Evolutionary conservation across 2,113 vertebrate species (phyloP).

Genomic region (Sterrhoptilus dennistouni): DNA sequence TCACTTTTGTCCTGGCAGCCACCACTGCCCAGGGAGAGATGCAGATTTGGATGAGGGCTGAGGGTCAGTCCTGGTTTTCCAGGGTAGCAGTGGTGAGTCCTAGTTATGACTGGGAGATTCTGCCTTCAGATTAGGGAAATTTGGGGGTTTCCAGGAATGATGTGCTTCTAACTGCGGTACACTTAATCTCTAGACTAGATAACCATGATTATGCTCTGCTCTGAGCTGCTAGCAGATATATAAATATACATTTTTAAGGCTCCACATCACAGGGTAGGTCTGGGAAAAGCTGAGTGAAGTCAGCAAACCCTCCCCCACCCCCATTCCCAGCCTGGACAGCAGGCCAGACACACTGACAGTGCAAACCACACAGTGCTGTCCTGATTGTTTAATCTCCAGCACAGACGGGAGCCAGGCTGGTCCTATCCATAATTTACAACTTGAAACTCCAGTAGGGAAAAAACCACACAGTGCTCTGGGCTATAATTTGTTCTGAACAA

Average conservation of each 20-base stretch:
- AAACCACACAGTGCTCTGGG: neutral
- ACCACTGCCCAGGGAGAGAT: neutral
- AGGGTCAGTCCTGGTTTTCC: neutral
- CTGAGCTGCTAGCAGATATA: neutral
- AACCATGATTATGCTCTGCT: neutral
- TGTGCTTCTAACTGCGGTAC: neutral
- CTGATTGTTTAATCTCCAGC: constrained; percentile 20
- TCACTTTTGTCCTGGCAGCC: neutral
- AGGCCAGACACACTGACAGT: neutral
- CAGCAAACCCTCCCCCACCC: neutral
- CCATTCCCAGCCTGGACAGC: neutral
- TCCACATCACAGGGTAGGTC: neutral
- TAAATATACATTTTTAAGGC: constrained; percentile 9
- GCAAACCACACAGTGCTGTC: neutral
- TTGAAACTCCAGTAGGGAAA: constrained; percentile 1
- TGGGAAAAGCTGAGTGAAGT: neutral
- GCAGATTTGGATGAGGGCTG: neutral
- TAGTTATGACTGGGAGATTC: neutral
- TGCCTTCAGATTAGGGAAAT: neutral
- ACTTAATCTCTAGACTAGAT: neutral
- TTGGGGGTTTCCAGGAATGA: neutral
- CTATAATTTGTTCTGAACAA: constrained; percentile 13
- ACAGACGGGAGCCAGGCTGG: neutral
- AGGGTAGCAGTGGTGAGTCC: neutral
- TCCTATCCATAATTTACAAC: constrained; percentile 50